Evolutionary conservation across 30 jellyfish, hydroid and myxozoan species (phyloP).

Genomic region (Hydractinia echinata): DNA sequence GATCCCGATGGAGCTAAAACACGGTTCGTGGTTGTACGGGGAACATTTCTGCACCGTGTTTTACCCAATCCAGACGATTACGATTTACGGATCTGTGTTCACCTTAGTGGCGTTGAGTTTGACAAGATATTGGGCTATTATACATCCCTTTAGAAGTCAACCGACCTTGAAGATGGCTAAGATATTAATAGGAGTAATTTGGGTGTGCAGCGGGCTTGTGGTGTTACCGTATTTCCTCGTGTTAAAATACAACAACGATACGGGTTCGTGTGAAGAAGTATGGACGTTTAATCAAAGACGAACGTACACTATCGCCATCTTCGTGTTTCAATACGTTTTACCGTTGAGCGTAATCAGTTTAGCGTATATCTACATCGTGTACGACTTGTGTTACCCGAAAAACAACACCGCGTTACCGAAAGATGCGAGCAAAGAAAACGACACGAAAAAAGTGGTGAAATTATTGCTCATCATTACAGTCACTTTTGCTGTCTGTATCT

Average conservation of each 20-base stretch:
- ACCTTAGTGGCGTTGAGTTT: conserved; percentile 88
- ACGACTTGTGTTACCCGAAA: conserved; percentile 48
- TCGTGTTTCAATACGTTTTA: conserved; percentile 75
- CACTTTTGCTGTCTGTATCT: conserved; percentile 80
- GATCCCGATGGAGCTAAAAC: conserved; percentile 64
- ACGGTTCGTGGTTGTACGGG: conserved; percentile 77
- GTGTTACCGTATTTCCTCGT: conserved; percentile 77
- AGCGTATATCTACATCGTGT: conserved; percentile 64
- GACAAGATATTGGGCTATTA: conserved; percentile 94
- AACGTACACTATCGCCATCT: conserved; percentile 71
- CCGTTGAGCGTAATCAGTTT: conserved; percentile 67
- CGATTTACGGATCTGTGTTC: conserved; percentile 87
- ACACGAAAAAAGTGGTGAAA: conserved; percentile 77
- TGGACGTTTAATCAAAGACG: conserved; percentile 60
- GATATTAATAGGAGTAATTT: conserved; percentile 55
- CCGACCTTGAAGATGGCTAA: conserved; percentile 76
- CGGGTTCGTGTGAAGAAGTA: not conserved
- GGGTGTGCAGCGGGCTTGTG: conserved; percentile 77
- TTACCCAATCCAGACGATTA: conserved; percentile 85
- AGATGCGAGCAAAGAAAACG: conserved; percentile 54
- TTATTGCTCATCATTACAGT: conserved; percentile 73
- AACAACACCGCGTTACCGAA: conserved; percentile 39
- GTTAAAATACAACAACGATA: conserved; percentile 26
- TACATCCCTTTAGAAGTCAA: conserved; percentile 80
- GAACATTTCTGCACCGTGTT: conserved; percentile 62